Evolutionary conservation across 2,113 vertebrate species (phyloP), one percentile per base, ranked within the genome.

Genomic region (Erpornis zantholeuca): DNA sequence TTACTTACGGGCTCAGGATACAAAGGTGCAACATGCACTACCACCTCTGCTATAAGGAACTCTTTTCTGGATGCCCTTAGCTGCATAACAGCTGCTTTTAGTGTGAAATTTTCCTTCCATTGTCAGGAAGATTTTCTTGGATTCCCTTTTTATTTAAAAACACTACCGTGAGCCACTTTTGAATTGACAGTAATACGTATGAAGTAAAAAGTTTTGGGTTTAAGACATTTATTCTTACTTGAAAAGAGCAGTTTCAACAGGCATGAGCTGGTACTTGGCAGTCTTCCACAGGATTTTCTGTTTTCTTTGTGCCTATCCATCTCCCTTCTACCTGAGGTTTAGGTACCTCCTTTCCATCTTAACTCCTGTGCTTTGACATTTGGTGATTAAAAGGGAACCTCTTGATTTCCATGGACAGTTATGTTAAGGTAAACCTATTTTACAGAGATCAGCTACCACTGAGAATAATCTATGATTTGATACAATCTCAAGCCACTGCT

Each of bases 1-100:
- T 54, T 53, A 10, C 31, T 2, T 49, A 14, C 0, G 2, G 57
- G 10, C 45, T 69, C 2, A 2, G 54, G 15, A 14, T 81, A 54
- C 79, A 80, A 80, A 82, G 45, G 35, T 3, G 3, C 66, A 73
- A 65, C 3, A 1, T 25, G 31, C 14, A 28, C 3, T 23, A 35
- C 14, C 50, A 86, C 35, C 53, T 64, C 70, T 79, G 33, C 33
- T 65, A 0, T 23, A 9, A 78, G 50, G 28, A 70, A 3, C 53
- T 38, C 25, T 65, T 25, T 53, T 45, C 82, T 86, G 60, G 35
- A 40, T 73, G 14, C 54, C 56, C 71, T 94, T 35, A 73, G 33
- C 35, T 77, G 45, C 33, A 15, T 86, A 50, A 56, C 44, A 61
- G 44, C 47, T 81, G 54, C 72, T 84, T 86, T 82, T 3, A 36